Percentiles rank a stretch among this genome's conserved stretches.
phyloP scores from a whole-genome alignment of 2,113 vertebrate genomes.

The Daphoenositta chrysoptera region DNA sequence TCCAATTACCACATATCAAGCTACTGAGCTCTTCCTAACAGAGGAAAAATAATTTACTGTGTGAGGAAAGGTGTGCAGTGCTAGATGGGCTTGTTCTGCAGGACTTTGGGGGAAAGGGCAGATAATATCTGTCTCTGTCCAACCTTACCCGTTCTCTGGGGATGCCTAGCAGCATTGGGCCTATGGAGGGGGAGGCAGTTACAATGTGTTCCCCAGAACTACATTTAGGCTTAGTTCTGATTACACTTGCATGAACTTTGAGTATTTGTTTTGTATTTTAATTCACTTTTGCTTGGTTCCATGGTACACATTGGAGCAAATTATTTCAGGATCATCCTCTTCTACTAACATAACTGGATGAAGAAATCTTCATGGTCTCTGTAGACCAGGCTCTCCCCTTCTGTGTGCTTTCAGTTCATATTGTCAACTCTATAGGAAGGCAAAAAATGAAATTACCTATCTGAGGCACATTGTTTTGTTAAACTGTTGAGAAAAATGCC shows the following conservation, averaged over 20 bases:
- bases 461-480: neutral
- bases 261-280: neutral
- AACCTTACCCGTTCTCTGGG: accelerated
- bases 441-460: neutral
- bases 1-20: neutral
- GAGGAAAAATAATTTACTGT: neutral
- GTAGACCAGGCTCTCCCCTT: neutral
- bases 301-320: neutral
- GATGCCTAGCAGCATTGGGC: neutral
- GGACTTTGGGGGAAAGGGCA: neutral
- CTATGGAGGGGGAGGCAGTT: neutral
- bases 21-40: neutral
- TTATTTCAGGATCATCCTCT: neutral
- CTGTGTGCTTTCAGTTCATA: neutral
- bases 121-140: neutral
- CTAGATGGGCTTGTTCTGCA: neutral
- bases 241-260: neutral
- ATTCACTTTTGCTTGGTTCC: neutral
- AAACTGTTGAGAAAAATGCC: neutral
- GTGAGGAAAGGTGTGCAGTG: neutral
- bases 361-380: neutral
- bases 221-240: neutral
- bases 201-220: neutral
- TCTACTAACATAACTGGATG: neutral
- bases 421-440: neutral